Evolutionary conservation across 1,140 invertebrate genomes (phyloP).

Genomic region (Cydia fagiglandana): DNA sequence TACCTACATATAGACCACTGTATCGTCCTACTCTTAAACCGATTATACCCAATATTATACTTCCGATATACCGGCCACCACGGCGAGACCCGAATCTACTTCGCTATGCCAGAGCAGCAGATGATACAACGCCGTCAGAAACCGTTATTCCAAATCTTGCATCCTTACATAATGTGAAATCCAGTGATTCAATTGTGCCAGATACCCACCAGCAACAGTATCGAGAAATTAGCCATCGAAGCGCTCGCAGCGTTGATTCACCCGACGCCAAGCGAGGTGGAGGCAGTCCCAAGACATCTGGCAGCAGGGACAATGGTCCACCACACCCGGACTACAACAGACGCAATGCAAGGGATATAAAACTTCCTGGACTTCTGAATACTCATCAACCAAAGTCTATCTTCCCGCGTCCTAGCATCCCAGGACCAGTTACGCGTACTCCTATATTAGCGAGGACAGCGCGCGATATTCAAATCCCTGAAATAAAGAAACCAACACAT

Average conservation of each 20-base stretch:
- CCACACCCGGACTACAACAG: conserved; percentile 58
- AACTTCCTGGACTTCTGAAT: background rate
- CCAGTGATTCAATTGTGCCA: conserved; percentile 19
- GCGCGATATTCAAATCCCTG: conserved; percentile 41
- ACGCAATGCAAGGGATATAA: conserved; percentile 48
- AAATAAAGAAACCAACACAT: conserved; percentile 42
- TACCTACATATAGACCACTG: background rate
- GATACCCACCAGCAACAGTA: conserved; percentile 38
- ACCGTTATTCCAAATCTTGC: background rate
- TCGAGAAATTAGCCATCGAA: conserved; percentile 35
- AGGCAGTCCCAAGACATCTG: conserved; percentile 45
- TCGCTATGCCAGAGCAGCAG: conserved; percentile 41
- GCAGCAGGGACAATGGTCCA: conserved; percentile 49
- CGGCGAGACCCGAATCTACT: conserved; percentile 38
- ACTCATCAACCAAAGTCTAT: conserved; percentile 7
- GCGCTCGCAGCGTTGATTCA: conserved; percentile 46
- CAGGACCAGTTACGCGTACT: background rate
- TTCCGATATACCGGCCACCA: conserved; percentile 11
- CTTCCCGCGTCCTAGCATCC: conserved; percentile 4
- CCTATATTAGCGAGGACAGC: conserved; percentile 39
- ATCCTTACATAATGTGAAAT: background rate
- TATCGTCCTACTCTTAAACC: background rate
- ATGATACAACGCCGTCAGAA: conserved; percentile 19
- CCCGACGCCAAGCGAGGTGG: conserved; percentile 52
- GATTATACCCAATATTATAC: background rate